Evolutionary conservation across 2,797 vertebrate species (phyloP).

Genomic region (Semotilus atromaculatus): DNA sequence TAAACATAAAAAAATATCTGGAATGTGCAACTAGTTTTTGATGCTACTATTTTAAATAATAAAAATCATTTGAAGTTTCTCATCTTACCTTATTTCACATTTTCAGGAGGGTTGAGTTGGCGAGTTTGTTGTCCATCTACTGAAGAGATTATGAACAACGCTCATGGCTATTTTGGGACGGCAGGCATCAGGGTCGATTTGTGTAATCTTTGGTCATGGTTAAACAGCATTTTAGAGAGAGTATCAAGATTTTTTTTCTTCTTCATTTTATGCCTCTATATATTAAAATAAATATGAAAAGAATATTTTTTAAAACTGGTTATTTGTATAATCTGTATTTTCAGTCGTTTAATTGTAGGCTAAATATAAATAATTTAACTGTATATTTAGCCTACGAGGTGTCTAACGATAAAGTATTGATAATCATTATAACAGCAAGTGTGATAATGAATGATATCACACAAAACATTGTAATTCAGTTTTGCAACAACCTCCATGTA

Average conservation of each 20-base stretch:
- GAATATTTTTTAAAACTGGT: background rate
- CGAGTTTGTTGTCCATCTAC: constrained; percentile 59
- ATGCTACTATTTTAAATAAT: background rate
- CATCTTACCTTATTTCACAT: constrained; percentile 75
- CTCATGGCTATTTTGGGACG: constrained; percentile 76
- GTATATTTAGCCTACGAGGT: background rate
- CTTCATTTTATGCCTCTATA: background rate
- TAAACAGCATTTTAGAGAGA: constrained; percentile 77
- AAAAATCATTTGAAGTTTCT: background rate
- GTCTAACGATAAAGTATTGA: background rate
- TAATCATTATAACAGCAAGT: background rate
- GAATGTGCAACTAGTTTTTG: background rate
- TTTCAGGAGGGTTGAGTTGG: constrained; percentile 61
- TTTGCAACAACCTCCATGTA: background rate
- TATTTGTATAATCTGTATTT: background rate
- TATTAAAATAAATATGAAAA: background rate
- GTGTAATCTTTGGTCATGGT: constrained; percentile 87
- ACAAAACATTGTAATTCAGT: background rate
- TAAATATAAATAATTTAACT: background rate
- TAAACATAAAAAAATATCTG: background rate
- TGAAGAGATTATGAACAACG: constrained; percentile 75
- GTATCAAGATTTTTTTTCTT: constrained; percentile 3
- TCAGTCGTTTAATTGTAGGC: too few relatives aligned
- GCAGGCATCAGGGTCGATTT: constrained; percentile 84
- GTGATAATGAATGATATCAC: background rate